phyloP scores from a whole-genome alignment of 2,113 vertebrate species.

The Amphiprion ocellaris region DNA sequence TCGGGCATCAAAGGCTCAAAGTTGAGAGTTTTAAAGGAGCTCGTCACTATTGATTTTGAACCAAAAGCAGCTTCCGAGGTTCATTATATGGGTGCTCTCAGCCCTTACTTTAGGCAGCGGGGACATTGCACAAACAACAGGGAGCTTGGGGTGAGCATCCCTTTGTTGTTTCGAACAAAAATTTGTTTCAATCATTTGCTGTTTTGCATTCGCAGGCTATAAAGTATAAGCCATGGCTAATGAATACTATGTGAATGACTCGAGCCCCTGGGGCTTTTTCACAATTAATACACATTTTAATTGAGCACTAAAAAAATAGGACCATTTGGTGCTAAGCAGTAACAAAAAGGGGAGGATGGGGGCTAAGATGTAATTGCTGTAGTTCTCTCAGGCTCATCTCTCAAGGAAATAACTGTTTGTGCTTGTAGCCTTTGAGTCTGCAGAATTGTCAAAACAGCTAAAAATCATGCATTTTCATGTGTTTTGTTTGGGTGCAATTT shows the following conservation, averaged over 20 bases:
- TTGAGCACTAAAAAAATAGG: constrained; percentile 53
- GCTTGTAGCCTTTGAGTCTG: constrained; percentile 36
- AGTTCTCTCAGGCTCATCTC: constrained; percentile 39
- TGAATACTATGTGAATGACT: constrained; percentile 62
- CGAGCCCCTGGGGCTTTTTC: constrained; percentile 44
- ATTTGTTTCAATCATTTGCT: constrained; percentile 61
- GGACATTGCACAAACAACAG: constrained; percentile 61
- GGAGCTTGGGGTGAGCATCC: constrained; percentile 31
- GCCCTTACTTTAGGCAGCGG: constrained; percentile 43
- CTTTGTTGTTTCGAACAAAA: constrained; percentile 69
- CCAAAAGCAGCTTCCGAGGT: constrained; percentile 63
- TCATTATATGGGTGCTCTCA: constrained; percentile 76
- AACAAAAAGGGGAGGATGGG: not conserved
- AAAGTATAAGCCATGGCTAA: constrained; percentile 64
- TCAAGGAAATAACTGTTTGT: constrained; percentile 63
- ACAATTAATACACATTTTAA: constrained; percentile 74
- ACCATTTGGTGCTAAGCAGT: constrained; percentile 45
- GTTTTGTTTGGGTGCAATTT: constrained; percentile 30
- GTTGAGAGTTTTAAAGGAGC: constrained; percentile 78
- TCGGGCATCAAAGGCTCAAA: constrained; percentile 74
- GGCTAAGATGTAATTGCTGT: constrained; percentile 47
- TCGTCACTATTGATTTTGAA: constrained; percentile 79
- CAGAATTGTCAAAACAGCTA: constrained; percentile 51
- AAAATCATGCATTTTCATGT: constrained; percentile 43
- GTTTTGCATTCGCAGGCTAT: constrained; percentile 62